Percentiles rank a stretch among this genome's conserved stretches.
Evolutionary conservation across 23 tunicate genomes (phyloP).

Genomic region (Ciona savignyi): DNA sequence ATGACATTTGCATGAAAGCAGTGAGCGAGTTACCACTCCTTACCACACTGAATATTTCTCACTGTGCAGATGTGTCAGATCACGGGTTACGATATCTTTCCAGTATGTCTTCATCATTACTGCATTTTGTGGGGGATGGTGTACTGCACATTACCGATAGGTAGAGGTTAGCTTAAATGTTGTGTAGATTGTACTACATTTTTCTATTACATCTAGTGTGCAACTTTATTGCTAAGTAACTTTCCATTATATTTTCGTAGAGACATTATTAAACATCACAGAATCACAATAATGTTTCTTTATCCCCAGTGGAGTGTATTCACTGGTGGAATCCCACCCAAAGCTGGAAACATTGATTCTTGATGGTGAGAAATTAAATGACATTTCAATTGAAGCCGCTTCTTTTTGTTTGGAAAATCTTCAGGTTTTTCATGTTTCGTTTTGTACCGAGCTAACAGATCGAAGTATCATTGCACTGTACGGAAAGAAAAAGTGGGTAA

Average conservation of each 20-base stretch:
- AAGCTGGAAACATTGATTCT: not conserved
- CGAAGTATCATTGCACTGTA: not conserved
- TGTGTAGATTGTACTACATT: not conserved
- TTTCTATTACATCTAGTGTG: no score
- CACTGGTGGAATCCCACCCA: not conserved
- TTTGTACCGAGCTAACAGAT: not conserved
- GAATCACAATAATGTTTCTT: no score
- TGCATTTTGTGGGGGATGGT: not conserved
- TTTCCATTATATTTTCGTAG: no score
- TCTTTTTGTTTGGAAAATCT: not conserved
- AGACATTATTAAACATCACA: no score
- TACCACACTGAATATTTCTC: not conserved
- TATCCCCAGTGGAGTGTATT: not conserved
- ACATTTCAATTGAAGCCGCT: not conserved
- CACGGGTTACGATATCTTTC: not conserved
- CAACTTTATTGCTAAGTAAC: no score
- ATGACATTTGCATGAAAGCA: not conserved
- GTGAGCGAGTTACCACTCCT: not conserved
- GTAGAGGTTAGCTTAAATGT: not conserved
- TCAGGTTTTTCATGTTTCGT: not conserved
- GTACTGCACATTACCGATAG: not conserved
- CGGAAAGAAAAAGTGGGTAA: not conserved
- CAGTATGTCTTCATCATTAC: not conserved
- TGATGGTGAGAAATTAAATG: not conserved
- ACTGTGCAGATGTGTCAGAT: not conserved